phyloP scores from a whole-genome alignment of 2,113 vertebrate genomes.

The Calyptommatus sinebrachiatus region DNA sequence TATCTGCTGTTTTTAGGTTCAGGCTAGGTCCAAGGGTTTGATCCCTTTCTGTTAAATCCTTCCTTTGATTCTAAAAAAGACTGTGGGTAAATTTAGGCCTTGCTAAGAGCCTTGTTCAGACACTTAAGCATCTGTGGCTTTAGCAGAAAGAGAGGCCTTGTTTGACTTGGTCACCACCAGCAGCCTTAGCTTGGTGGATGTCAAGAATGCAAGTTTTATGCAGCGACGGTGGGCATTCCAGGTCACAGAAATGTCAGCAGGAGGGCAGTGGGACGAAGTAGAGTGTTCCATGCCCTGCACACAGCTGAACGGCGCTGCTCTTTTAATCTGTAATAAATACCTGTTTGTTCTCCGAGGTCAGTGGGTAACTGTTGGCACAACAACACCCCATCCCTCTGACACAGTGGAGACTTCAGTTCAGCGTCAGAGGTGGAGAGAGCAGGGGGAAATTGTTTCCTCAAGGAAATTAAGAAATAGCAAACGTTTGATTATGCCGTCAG shows the following conservation, averaged over 20 bases:
- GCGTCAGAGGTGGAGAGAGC: conserved; percentile 14
- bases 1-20: not conserved
- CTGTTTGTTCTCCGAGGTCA: conserved; percentile 58
- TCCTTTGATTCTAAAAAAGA: not conserved
- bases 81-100: not conserved
- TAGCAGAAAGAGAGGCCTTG: conserved; percentile 32
- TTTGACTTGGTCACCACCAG: not conserved
- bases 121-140: conserved; percentile 12
- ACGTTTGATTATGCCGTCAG: conserved; percentile 47
- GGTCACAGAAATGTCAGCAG: conserved; percentile 44
- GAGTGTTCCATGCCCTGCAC: conserved; percentile 34
- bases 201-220: conserved; percentile 30
- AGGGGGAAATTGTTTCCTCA: conserved; percentile 49
- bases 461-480: conserved; percentile 64
- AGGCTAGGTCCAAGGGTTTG: not conserved
- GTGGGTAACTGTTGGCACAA: conserved; percentile 56
- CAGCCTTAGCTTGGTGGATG: conserved; percentile 33
- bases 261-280: conserved; percentile 32
- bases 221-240: conserved; percentile 41
- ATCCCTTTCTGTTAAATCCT: not conserved
- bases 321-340: conserved; percentile 56
- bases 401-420: conserved; percentile 46
- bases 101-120: conserved; percentile 30
- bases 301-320: conserved; percentile 52
- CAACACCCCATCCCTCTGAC: conserved; percentile 50